Evolutionary conservation across 2,113 vertebrate species (phyloP).

Genomic region (Myocastor coypus): DNA sequence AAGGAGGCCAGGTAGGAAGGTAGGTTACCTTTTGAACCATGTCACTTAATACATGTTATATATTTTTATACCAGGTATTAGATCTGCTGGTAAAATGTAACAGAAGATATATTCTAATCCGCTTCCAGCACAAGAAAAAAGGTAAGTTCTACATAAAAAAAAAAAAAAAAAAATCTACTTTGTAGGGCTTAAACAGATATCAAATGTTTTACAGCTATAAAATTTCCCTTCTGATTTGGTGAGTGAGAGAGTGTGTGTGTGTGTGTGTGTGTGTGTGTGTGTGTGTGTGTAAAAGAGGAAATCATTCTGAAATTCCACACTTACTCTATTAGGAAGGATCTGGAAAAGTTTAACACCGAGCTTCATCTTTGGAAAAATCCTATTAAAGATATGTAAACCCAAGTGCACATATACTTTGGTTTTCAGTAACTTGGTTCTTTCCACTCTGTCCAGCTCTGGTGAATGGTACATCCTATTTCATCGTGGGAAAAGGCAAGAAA

Average conservation of each 20-base stretch:
- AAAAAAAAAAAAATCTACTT: constrained; percentile 33
- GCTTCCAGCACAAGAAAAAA: constrained; percentile 38
- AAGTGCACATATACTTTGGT: constrained; percentile 3
- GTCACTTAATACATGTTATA: background rate
- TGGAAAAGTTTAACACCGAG: constrained; percentile 71
- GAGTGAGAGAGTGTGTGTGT: background rate
- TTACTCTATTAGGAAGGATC: constrained; percentile 71
- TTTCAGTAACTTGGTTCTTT: constrained; percentile 39
- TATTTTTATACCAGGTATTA: background rate
- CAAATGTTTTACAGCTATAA: constrained; percentile 56
- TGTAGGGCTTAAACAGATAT: constrained; percentile 55
- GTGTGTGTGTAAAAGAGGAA: background rate
- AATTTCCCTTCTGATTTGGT: constrained; percentile 39
- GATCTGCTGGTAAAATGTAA: background rate
- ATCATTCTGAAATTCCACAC: constrained; percentile 66
- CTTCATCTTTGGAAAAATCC: constrained; percentile 63
- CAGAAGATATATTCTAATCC: constrained; percentile 15
- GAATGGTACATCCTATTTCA: background rate
- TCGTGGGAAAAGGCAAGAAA: background rate
- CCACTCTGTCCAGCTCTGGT: background rate
- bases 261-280: background rate
- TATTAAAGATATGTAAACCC: constrained; percentile 53
- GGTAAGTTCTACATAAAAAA: background rate
- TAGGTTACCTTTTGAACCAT: background rate
- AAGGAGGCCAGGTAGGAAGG: background rate